Base-by-base conservation (phyloP, 92 coral and sea anemone genomes). In the Epizoanthus fatuus region DNA sequence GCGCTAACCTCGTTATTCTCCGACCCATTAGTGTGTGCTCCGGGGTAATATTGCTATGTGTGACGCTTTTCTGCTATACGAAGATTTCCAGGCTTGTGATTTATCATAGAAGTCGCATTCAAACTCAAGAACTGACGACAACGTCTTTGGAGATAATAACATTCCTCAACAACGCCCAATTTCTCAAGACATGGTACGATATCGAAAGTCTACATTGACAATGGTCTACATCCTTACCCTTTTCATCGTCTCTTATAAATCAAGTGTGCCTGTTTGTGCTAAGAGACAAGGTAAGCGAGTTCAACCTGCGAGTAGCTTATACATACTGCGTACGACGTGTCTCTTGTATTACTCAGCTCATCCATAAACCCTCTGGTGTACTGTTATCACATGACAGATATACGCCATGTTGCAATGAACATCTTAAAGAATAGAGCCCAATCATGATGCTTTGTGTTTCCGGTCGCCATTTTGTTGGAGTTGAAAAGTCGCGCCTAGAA, bases 51-150 rank as follows among this genome's bases (percentile, higher is more conserved):
- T 3, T 11, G 20, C 3, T 37, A n/a, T 37, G 20, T 35, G 71
- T 37, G 0, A 13, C 11, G n/a, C 38, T 22, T 37, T 12, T 29
- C 45, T 65, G 71, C n/a, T 65, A 65, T 42, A 7, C 47, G 7
- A 37, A 37, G 1, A 42, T 65, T 37, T 37, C 2, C n/a, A 42
- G 71, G 19, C 19, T 66, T 66, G 16, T 14, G 11, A 3, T 66
- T 66, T 66, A 38, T 25, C 72, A 66, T 20, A 66, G 72, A 66
- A 6, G n/a, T 15, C 19, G 40, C 15, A 66, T 66, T 66, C 72
- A 12, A 66, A 49, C 37, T 66, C 72, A 66, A 66, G 72, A 66
- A 66, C 38, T 66, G 5, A 37, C 72, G 8, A 66, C 49, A 66
- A 14, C 10, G 29, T 65, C 71, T 37, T 42, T 7, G 42, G 16